Evolutionary conservation across 1,140 invertebrate genomes (phyloP), one percentile per base, ranked within the genome.

Genomic region (Oncopodura yosiiana): DNA sequence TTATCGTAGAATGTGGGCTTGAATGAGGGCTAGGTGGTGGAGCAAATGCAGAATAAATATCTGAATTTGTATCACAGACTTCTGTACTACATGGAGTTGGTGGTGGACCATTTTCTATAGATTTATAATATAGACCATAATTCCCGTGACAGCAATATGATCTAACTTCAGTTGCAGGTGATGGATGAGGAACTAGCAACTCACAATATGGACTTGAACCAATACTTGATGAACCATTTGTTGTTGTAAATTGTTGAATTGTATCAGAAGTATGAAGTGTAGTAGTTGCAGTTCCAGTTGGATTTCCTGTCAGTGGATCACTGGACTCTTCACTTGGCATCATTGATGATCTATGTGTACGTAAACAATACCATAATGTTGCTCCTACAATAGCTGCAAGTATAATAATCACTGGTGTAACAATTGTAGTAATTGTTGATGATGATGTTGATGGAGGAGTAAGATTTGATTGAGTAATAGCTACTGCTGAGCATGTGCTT

Each of bases 11-110:
- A 56, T 62, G 56, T 16, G 56, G 59, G 51, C 59, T 63, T n/a
- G 65, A 60, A 36, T 63, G 61, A 27, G 57, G 55, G 26, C 61
- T 60, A 12, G 65, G 64, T 9, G 63, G 63, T n/a, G 65, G 63
- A 8, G 60, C 61, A 21, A 63, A 61, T 32, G 49, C 38, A 29
- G 45, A 29, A 41, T 61, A 61, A 41, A 62, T 58, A 39, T 90
- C 86, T 3, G 83, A 86, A 64, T 59, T 93, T n/a, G n/a, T 89
- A 66, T 92, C 87, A 69, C 86, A 91, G 11, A 93, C 85, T 68
- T 94, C 91, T 2, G 92, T 94, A 61, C 87, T 89, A 69, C 89
- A 94, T 0, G 92, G 91, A 6, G 91, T 94, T 3, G 90, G 90
- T 1, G 89, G 90, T 16, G 91, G 91, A 2, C 87, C 87, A 61